These are phyloP conservation scores for Phrynocephalus versicolor DNA, from an alignment of 2,113 vertebrate species.

Conservation along the genomic window DNA sequence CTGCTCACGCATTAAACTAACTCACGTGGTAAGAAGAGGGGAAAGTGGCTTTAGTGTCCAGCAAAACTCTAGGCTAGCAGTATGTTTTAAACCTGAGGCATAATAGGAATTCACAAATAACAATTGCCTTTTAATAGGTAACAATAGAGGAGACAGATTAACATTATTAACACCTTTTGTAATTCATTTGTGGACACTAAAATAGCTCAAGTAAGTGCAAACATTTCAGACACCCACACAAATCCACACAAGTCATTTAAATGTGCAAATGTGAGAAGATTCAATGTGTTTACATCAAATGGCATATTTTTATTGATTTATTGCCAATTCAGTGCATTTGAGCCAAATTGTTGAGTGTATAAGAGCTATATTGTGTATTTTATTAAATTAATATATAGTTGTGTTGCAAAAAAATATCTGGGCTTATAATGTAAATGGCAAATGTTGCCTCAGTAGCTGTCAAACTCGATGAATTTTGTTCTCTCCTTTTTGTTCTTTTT, in stretches of 20 bases:
- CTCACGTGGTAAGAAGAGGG: constrained; percentile 72
- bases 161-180: constrained; percentile 70
- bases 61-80: constrained; percentile 67
- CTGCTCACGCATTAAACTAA: constrained; percentile 75
- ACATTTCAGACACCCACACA: constrained; percentile 89
- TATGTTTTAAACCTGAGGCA: constrained; percentile 54
- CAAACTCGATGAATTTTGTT: constrained; percentile 99
- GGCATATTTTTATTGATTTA: constrained; percentile 99
- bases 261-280: constrained; percentile 98
- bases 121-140: constrained; percentile 61
- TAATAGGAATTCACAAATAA: constrained; percentile 38
- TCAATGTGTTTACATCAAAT: constrained; percentile 99
- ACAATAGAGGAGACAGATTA: constrained; percentile 67
- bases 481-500: constrained; percentile 73
- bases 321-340: constrained; percentile 99
- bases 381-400: constrained; percentile 99
- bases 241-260: constrained; percentile 91
- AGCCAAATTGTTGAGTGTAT: constrained; percentile 99
- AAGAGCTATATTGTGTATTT: constrained; percentile 99
- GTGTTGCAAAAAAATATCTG: constrained; percentile 99
- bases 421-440: constrained; percentile 99
- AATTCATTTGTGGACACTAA: constrained; percentile 90
- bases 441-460: constrained; percentile 99
- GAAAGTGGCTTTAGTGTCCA: constrained; percentile 79
- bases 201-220: constrained; percentile 91